phyloP scores from a whole-genome alignment of 1,140 invertebrate genomes.

The Gryllus bimaculatus region DNA sequence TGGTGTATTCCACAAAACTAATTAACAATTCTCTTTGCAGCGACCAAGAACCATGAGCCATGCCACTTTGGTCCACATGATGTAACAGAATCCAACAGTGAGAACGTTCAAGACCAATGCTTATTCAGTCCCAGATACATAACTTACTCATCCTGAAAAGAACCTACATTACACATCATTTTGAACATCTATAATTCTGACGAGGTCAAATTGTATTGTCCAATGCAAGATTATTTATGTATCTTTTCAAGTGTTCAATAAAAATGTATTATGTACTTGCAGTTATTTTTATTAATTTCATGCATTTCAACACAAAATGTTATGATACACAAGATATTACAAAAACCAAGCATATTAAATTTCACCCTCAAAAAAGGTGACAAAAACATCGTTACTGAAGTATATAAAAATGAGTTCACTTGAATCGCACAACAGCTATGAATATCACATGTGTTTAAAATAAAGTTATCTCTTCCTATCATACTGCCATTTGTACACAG shows the following conservation, averaged over 20 bases:
- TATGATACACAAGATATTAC: not conserved
- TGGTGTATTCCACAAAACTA: no score
- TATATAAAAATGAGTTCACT: no score
- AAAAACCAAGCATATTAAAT: not conserved
- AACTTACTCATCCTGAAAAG: not conserved
- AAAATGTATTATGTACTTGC: not conserved
- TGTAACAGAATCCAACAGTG: not conserved
- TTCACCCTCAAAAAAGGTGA: no score
- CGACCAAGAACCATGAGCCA: not conserved
- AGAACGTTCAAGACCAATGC: not conserved
- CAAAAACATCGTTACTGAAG: no score
- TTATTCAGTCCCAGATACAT: not conserved
- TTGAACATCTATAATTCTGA: no score
- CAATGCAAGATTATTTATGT: no score
- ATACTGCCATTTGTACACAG: constrained; percentile 78
- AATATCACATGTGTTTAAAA: not conserved
- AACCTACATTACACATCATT: no score
- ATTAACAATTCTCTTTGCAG: not conserved
- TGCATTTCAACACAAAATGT: not conserved
- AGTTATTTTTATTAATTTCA: not conserved
- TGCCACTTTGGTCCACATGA: not conserved
- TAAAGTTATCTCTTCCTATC: constrained; percentile 62
- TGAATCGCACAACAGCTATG: no score
- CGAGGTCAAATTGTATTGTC: no score
- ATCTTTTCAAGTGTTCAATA: not conserved